Percentiles rank a stretch among this genome's conserved stretches.
phyloP scores from a whole-genome alignment of 2,797 vertebrate genomes.

The Meda fulgida region DNA sequence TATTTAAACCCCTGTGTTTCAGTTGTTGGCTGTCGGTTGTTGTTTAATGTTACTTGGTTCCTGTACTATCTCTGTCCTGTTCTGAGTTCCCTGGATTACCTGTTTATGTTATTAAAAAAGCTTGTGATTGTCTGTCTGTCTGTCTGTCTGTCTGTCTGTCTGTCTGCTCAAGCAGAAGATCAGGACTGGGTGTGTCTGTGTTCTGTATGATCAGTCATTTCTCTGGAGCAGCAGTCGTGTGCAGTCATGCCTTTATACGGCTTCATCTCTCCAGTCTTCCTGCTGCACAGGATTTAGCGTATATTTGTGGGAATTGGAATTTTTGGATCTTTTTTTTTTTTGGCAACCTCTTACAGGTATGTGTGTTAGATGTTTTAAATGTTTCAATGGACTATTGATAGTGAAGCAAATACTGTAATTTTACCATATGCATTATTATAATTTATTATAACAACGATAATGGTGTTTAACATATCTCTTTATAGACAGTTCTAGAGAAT shows the following conservation, averaged over 20 bases:
- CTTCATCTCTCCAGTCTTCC: not conserved
- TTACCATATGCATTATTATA: not conserved
- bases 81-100: too few relatives aligned
- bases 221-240: not conserved
- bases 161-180: not conserved
- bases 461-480: not conserved
- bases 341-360: slow-evolving; percentile 26
- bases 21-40: too few relatives aligned
- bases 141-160: too few relatives aligned
- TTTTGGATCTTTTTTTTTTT: not conserved
- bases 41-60: too few relatives aligned
- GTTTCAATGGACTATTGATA: not conserved
- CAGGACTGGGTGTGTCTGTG: slow-evolving; percentile 35
- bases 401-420: too few relatives aligned
- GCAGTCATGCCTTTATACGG: slow-evolving; percentile 8
- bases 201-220: slow-evolving; percentile 1
- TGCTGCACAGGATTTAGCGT: not conserved
- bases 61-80: too few relatives aligned
- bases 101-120: too few relatives aligned
- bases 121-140: too few relatives aligned
- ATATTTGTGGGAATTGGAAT: not conserved
- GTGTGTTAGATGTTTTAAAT: not conserved
- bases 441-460: not conserved
- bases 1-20: too few relatives aligned
- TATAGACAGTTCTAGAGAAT: not conserved